These are phyloP conservation scores for Sebastes trivittatus DNA, from an alignment of 2,797 vertebrate genomes.

Conservation along the genomic window DNA sequence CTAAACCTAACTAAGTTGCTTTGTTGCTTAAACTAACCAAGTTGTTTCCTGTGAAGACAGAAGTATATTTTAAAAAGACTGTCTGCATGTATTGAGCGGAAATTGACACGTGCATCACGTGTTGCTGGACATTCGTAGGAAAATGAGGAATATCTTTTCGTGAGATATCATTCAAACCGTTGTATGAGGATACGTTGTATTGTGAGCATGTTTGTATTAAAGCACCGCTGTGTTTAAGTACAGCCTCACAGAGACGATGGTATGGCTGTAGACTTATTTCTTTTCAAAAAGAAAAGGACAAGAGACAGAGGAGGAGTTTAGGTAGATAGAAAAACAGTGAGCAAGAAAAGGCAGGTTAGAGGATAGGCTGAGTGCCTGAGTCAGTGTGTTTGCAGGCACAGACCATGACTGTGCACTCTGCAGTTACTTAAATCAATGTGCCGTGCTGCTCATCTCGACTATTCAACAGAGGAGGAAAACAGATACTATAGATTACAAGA, in stretches of 20 bases:
- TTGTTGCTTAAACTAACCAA: no score
- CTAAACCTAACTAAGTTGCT: no score
- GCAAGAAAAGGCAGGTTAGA: not conserved
- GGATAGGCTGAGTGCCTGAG: constrained; percentile 6
- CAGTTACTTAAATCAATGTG: constrained; percentile 69
- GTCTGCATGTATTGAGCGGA: no score
- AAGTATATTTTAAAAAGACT: no score
- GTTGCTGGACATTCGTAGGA: no score
- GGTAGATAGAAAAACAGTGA: not conserved
- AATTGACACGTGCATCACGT: no score
- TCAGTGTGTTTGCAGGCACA: constrained; percentile 39
- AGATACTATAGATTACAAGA: not conserved
- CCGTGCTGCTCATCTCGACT: constrained; percentile 22
- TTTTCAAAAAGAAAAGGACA: not conserved
- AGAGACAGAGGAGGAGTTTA: not conserved
- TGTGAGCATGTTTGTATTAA: not conserved
- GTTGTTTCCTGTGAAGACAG: no score
- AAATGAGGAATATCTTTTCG: no score
- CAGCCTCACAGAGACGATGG: no score
- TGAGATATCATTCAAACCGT: no score
- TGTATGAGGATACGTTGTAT: no score
- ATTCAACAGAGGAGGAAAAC: constrained; percentile 15
- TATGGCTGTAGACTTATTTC: not conserved
- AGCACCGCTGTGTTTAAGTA: not conserved
- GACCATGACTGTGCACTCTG: constrained; percentile 63